A percentile compares a stretch with the other conserved stretches of the same genome.
phyloP scores from a whole-genome alignment of 2,113 vertebrate genomes.

The Merops nubicus region DNA sequence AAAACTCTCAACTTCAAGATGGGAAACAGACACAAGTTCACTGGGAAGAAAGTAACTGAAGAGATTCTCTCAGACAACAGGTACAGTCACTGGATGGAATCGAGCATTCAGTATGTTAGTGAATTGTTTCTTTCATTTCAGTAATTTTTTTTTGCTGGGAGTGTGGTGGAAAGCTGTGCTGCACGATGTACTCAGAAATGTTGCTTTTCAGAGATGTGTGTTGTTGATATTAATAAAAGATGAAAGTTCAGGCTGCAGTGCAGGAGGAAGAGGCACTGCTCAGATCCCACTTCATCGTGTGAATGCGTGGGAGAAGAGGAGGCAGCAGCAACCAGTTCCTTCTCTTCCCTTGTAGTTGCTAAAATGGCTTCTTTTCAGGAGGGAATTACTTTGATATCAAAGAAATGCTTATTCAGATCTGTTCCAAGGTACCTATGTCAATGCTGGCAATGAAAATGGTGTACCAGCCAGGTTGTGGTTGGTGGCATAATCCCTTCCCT shows the following conservation, averaged over 20 bases:
- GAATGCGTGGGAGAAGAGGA: not conserved
- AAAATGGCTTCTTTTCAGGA: not conserved
- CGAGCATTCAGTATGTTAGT: not conserved
- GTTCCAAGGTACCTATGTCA: not conserved
- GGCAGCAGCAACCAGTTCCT: not conserved
- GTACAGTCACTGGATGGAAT: slow-evolving; percentile 58
- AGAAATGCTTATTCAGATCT: not conserved
- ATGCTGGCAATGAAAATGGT: not conserved
- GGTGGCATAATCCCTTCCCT: not conserved
- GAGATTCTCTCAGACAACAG: slow-evolving; percentile 94
- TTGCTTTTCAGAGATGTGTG: not conserved
- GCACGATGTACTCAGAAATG: not conserved
- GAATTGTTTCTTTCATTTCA: not conserved
- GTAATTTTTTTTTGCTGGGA: not conserved
- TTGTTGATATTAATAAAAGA: not conserved
- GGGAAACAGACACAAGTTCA: slow-evolving; percentile 97
- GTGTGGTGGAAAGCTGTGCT: not conserved
- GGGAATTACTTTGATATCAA: not conserved
- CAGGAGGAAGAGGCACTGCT: not conserved
- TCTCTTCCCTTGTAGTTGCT: not conserved
- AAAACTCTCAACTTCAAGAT: slow-evolving; percentile 97
- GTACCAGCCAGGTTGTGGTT: not conserved
- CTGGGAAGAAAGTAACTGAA: slow-evolving; percentile 93
- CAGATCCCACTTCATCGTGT: not conserved
- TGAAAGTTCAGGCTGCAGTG: not conserved